Evolutionary conservation across 2,797 vertebrate genomes (phyloP), one percentile per base, ranked within the genome.

Genomic region (Sebastes cheni): DNA sequence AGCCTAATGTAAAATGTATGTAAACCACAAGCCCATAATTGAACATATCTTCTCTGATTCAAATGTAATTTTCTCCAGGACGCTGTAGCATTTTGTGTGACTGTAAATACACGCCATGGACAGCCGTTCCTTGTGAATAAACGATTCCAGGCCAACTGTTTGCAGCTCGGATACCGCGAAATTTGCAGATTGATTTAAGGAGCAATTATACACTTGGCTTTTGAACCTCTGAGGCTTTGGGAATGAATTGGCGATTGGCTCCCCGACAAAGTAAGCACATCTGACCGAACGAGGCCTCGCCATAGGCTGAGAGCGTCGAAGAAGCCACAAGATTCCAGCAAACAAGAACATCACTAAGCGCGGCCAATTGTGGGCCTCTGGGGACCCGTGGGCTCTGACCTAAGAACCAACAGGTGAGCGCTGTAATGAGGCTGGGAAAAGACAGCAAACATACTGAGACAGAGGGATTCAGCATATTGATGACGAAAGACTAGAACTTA

Each of bases 151-250:
- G 89, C 86, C 90, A 74, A 93, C 79, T 90, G 86, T 93, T 92
- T 93, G 92, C 90, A 66, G 84, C 89, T 84, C 39, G 55, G 80
- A 92, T 92, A 93, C 91, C 92, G 74, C 91, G 23, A 92, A 90
- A 93, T 94, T 93, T 93, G 88, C 89, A 93, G 91, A 94, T 93
- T 93, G 94, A 95, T 92, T 92, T 93, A 94, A 88, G 89, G 90
- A 91, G 88, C 91, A 95, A 94, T 95, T 94, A 95, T 93, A 88
- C 95, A 95, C 92, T 95, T 94, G 91, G 93, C 93, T 94, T 95
- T 92, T 93, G 91, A 92, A 92, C 91, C 92, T 91, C 91, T 92
- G 93, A 93, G 91, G 92, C 91, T 95, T 94, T 91, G 83, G 83
- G 79, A 90, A 93, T 83, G 89, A 93, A 92, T 87, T 85, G 86